Evolutionary conservation across 2,113 vertebrate species (phyloP).

Genomic region (Syrmaticus mikado): DNA sequence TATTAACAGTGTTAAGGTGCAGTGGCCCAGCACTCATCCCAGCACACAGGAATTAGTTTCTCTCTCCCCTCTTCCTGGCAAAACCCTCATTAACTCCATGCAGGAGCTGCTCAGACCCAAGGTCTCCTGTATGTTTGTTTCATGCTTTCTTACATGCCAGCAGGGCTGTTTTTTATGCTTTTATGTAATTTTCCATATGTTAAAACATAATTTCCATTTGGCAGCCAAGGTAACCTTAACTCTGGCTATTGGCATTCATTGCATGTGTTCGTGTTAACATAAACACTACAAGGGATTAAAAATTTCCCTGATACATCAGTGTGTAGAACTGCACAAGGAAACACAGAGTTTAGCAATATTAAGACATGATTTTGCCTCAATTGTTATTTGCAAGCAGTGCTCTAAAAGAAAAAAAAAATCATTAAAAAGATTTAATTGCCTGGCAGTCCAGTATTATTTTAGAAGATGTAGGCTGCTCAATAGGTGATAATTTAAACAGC

Average conservation of each 20-base stretch:
- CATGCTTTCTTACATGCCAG: not conserved
- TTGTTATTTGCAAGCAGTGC: not conserved
- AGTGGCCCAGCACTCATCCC: not conserved
- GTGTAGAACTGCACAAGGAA: not conserved
- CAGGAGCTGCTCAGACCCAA: not conserved
- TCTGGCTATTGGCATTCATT: conserved; percentile 11
- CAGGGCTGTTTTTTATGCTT: not conserved
- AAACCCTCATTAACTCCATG: not conserved
- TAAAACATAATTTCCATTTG: not conserved
- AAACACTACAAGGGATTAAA: not conserved
- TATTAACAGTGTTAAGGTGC: fast-evolving
- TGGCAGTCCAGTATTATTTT: not conserved
- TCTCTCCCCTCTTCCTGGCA: not conserved
- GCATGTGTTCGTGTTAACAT: not conserved
- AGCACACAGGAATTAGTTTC: not conserved
- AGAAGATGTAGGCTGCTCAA: not conserved
- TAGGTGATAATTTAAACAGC: not conserved
- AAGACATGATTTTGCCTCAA: not conserved
- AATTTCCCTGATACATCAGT: not conserved
- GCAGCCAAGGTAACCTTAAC: conserved; percentile 12
- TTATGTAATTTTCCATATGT: conserved; percentile 11
- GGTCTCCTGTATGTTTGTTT: not conserved
- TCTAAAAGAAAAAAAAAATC: not conserved
- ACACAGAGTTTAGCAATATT: not conserved
- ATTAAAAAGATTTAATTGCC: not conserved